Conservation (phyloP, 2,888 invertebrate species). For the Drosophila bunnanda region DNA sequence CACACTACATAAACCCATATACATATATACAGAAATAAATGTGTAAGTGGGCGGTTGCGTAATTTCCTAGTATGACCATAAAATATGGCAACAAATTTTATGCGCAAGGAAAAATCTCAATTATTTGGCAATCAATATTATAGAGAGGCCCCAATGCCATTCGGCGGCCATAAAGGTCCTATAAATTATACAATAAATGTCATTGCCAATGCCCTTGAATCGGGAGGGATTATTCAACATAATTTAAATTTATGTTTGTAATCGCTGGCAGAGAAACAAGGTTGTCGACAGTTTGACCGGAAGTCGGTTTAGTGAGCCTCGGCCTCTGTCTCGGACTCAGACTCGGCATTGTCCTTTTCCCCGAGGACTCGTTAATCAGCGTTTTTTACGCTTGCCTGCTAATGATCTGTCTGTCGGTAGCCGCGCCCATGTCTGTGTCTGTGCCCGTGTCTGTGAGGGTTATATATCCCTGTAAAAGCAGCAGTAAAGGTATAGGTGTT, state of each 20-base stretch:
- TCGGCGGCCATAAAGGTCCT: constrained; percentile 63
- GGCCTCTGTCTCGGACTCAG: not conserved
- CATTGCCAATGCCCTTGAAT: constrained; percentile 64
- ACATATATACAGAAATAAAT: not conserved
- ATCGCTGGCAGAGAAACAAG: constrained; percentile 47
- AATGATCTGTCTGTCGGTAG: constrained; percentile 67
- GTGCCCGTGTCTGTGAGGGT: constrained; percentile 2
- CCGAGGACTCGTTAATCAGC: constrained; percentile 79
- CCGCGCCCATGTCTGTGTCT: not conserved
- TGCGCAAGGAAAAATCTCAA: constrained; percentile 65
- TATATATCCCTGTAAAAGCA: not conserved
- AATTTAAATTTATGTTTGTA: constrained; percentile 77
- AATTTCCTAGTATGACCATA: constrained; percentile 49
- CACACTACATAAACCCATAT: not conserved
- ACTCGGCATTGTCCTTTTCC: constrained; percentile 36
- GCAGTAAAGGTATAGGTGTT: constrained; percentile 24
- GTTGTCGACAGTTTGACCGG: constrained; percentile 43
- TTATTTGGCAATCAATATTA: constrained; percentile 78
- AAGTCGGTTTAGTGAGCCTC: constrained; percentile 32
- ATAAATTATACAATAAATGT: constrained; percentile 78
- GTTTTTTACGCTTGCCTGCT: constrained; percentile 78
- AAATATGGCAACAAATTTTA: constrained; percentile 65
- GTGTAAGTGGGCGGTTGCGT: constrained; percentile 31
- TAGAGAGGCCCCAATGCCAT: constrained; percentile 25
- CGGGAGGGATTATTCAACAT: constrained; percentile 68